Base-by-base conservation (phyloP, 2,888 invertebrate genomes). In the Beris morrisii region DNA sequence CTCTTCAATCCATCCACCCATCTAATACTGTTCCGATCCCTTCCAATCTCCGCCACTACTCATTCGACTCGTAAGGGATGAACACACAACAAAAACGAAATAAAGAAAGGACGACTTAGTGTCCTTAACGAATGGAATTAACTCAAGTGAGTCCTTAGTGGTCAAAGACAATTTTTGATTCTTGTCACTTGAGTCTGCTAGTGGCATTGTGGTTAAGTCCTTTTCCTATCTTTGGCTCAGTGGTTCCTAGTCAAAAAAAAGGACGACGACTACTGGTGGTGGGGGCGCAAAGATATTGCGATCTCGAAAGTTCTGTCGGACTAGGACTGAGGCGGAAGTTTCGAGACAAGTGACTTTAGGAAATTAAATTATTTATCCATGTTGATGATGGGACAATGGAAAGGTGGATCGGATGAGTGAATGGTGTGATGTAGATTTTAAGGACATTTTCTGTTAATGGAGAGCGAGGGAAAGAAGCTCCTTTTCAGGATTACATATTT, bases 71-170 rank as follows among this genome's bases (percentile, higher is more conserved):
- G 54, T 44, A 28, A 13, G 48, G 44, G 46, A 53, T 53, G 48
- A 55, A 32, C 55, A 32, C 55, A 56, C 22, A 57, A 38, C 48
- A 54, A 57, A 58, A 65, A 58, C 57, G 53, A 53, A 53, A 53
- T 22, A 53, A 22, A 53, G 12, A 22, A 12, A 53, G 12, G 28
- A 53, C 22, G 53, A 53, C 53, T 53, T 65, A 50, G 65, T 57
- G 52, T 65, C 58, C 65, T 65, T 58, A 65, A 57, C 65, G 58
- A 65, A 65, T 58, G 43, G 65, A 65, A 58, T 65, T 65, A 65
- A 65, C 65, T 65, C 58, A 65, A 65, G 58, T 65, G 58, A 65
- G 58, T 57, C 58, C 65, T 65, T 65, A 65, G 65, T 65, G 65
- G 65, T 65, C 65, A 65, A 50, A 65, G 57, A 65, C 58, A 52